These are phyloP conservation scores for Rousettus madagascariensis DNA, from an alignment of 2,797 vertebrate genomes.

Conservation along the genomic window DNA sequence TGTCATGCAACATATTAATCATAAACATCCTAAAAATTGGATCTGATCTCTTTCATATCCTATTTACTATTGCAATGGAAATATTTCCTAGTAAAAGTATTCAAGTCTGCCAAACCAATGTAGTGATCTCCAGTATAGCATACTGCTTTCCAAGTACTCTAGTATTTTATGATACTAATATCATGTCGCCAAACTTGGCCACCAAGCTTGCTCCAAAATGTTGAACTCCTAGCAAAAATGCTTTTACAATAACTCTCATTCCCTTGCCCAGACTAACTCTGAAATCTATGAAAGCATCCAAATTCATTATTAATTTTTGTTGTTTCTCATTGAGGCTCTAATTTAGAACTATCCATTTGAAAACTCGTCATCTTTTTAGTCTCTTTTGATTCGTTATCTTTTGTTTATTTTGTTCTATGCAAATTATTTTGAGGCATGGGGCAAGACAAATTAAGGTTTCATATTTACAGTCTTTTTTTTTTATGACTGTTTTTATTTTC, in stretches of 20 bases:
- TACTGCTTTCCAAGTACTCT: constrained; percentile 58
- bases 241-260: constrained; percentile 45
- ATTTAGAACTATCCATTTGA: not conserved
- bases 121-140: constrained; percentile 43
- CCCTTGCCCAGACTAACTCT: constrained; percentile 20
- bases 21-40: constrained; percentile 59
- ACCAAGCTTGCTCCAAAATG: constrained; percentile 48
- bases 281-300: constrained; percentile 7
- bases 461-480: not conserved
- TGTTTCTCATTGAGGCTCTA: not conserved
- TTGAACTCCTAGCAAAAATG: constrained; percentile 60
- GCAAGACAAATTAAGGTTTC: not conserved
- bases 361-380: not conserved
- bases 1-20: constrained; percentile 51
- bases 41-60: constrained; percentile 56
- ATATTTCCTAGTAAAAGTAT: constrained; percentile 46
- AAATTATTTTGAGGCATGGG: not conserved
- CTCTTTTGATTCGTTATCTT: constrained; percentile 9
- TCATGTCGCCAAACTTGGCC: constrained; percentile 64
- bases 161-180: constrained; percentile 63
- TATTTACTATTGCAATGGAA: constrained; percentile 68
- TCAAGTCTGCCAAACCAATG: constrained; percentile 35
- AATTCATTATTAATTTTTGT: constrained; percentile 49
- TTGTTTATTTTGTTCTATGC: constrained; percentile 38
- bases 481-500: constrained; percentile 14